Percentiles rank a stretch among this genome's conserved stretches.
phyloP scores from a whole-genome alignment of 2,888 invertebrate species.

The Limenitis camilla region DNA sequence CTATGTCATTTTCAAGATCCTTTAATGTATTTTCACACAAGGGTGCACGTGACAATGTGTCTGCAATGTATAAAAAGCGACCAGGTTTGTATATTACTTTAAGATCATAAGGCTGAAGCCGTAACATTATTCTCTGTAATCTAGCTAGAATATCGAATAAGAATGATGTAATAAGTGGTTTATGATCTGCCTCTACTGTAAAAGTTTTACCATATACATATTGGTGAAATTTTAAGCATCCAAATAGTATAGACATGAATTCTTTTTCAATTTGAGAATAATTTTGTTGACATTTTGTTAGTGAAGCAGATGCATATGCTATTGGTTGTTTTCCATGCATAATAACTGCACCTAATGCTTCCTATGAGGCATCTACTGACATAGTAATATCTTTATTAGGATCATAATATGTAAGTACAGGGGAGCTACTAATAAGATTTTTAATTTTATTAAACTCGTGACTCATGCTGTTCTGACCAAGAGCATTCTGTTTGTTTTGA shows the following conservation, averaged over 20 bases:
- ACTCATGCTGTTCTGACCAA: constrained; percentile 12
- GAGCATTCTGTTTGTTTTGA: constrained; percentile 17
- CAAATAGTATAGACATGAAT: constrained; percentile 12
- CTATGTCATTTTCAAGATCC: too few species aligned
- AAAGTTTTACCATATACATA: constrained; percentile 14
- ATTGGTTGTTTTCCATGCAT: constrained; percentile 9
- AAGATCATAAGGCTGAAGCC: constrained; percentile 8
- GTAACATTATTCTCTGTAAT: constrained; percentile 14
- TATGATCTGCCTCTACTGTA: constrained; percentile 3
- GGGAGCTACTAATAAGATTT: constrained; percentile 8
- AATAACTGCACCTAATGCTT: constrained; percentile 13
- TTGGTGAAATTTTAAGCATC: constrained; percentile 16
- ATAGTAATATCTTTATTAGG: constrained; percentile 8
- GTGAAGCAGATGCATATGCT: constrained; percentile 15
- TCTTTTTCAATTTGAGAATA: constrained; percentile 18
- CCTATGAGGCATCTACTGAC: constrained; percentile 10
- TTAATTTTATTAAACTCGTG: constrained; percentile 6
- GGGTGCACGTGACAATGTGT: constrained; percentile 9
- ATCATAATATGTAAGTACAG: constrained; percentile 16
- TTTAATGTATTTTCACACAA: background rate
- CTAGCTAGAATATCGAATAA: constrained; percentile 5
- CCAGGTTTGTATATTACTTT: constrained; percentile 12
- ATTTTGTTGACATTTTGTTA: constrained; percentile 9
- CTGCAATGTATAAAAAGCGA: constrained; percentile 7
- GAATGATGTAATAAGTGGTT: constrained; percentile 2